A percentile compares a stretch with the other conserved stretches of the same genome.
phyloP scores from a whole-genome alignment of 2,113 vertebrate species.

The Onychostruthus taczanowskii region DNA sequence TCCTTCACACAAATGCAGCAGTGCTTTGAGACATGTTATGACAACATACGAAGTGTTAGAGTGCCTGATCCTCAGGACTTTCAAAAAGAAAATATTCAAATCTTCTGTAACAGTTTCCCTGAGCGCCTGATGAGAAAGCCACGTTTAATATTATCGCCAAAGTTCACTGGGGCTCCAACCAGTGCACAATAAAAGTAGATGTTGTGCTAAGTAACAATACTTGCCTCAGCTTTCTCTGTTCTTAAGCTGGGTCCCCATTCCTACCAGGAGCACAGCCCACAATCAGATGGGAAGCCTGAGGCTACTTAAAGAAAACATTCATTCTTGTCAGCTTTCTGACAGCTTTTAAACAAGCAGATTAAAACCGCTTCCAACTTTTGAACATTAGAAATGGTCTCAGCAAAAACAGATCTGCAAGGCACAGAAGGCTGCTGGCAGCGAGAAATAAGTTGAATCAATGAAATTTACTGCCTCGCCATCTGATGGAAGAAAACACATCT shows the following conservation, averaged over 20 bases:
- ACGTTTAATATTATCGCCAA: neutral
- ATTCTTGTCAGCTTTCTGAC: neutral
- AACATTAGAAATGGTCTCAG: neutral
- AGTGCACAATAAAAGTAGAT: neutral
- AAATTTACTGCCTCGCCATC: neutral
- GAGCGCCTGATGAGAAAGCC: neutral
- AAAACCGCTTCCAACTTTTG: constrained; percentile 5
- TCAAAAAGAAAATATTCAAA: neutral
- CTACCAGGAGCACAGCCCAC: neutral
- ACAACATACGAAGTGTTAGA: neutral
- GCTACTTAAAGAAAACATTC: constrained; percentile 12
- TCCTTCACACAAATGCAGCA: neutral
- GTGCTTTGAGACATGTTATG: neutral
- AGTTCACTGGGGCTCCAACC: neutral
- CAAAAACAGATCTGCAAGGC: constrained; percentile 7
- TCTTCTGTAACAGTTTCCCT: neutral
- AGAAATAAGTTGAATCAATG: neutral
- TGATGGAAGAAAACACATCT: neutral
- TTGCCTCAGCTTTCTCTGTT: neutral
- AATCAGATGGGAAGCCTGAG: constrained; percentile 30
- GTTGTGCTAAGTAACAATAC: neutral
- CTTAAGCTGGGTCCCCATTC: neutral
- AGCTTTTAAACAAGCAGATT: constrained; percentile 32
- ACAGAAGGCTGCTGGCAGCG: neutral
- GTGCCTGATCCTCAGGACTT: neutral